Evolutionary conservation across 2,888 invertebrate genomes (phyloP).

Genomic region (Doris montereyensis): DNA sequence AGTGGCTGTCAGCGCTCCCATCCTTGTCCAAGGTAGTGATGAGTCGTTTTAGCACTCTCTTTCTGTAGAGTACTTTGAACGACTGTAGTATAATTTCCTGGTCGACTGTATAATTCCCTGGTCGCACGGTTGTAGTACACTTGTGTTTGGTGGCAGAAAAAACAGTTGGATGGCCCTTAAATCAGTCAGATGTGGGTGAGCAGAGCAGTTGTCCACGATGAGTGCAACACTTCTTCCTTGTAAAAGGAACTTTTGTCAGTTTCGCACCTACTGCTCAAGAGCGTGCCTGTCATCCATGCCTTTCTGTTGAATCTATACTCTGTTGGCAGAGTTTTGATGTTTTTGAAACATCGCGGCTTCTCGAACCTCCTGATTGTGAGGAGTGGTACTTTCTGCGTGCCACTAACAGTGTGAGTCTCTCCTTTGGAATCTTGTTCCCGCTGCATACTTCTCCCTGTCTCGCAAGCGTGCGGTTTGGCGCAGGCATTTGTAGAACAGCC

Average conservation of each 20-base stretch:
- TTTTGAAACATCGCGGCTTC: too few species aligned
- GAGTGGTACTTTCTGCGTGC: neutral
- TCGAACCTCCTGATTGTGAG: slow-evolving; percentile 18
- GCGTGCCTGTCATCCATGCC: slow-evolving; percentile 48
- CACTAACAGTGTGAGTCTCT: slow-evolving; percentile 3
- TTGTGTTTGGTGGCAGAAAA: too few species aligned
- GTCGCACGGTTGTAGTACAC: slow-evolving; percentile 52
- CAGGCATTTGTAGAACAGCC: slow-evolving; percentile 7
- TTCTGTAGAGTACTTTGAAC: slow-evolving; percentile 40
- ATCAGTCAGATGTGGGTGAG: slow-evolving; percentile 45
- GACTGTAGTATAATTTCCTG: too few species aligned
- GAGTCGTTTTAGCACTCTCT: slow-evolving; percentile 6
- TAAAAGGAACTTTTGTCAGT: slow-evolving; percentile 40
- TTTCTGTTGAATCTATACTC: slow-evolving; percentile 46
- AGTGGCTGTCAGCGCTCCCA: slow-evolving; percentile 23
- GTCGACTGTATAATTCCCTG: slow-evolving; percentile 54
- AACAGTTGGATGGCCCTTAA: slow-evolving; percentile 45
- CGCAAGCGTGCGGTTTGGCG: slow-evolving; percentile 6
- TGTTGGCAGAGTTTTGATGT: slow-evolving; percentile 43
- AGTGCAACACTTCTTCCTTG: slow-evolving; percentile 42
- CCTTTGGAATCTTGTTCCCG: slow-evolving; percentile 9
- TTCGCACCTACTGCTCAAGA: slow-evolving; percentile 47
- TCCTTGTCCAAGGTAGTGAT: neutral
- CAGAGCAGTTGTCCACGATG: slow-evolving; percentile 51
- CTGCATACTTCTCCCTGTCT: slow-evolving; percentile 1